Evolutionary conservation across 2,113 vertebrate species (phyloP).

Genomic region (Strigops habroptila): DNA sequence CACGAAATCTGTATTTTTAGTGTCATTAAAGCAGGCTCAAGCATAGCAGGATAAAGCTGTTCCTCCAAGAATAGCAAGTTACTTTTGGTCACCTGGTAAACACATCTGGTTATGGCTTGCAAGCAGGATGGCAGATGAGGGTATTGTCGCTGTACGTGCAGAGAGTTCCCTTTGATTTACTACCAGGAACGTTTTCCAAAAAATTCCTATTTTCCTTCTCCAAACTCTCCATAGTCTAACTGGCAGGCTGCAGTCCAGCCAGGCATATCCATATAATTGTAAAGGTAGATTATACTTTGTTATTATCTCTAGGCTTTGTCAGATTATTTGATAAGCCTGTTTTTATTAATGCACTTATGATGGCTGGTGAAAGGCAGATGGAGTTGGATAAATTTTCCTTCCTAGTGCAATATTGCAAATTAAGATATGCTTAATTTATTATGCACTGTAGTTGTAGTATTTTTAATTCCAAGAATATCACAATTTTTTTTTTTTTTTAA

Average conservation of each 20-base stretch:
- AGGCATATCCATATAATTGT: background rate
- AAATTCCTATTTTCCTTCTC: background rate
- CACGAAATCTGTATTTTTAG: background rate
- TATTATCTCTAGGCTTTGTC: background rate
- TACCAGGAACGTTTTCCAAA: fast-evolving
- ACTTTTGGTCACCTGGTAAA: background rate
- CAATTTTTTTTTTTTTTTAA: background rate
- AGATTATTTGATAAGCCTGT: background rate
- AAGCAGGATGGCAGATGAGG: background rate
- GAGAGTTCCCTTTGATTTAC: background rate
- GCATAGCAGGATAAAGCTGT: background rate
- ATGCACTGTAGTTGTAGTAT: background rate
- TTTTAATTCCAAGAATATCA: background rate
- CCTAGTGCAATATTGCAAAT: background rate
- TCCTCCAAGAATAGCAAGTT: background rate
- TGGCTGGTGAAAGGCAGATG: background rate
- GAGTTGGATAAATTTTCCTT: background rate
- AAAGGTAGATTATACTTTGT: background rate
- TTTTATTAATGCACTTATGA: background rate
- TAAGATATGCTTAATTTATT: background rate
- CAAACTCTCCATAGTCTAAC: background rate
- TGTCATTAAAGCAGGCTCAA: background rate
- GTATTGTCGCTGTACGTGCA: background rate
- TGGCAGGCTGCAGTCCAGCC: background rate
- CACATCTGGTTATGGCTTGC: background rate